Evolutionary conservation across 2,888 invertebrate species (phyloP), one percentile per base, ranked within the genome.

Genomic region (Drosophila putrida): DNA sequence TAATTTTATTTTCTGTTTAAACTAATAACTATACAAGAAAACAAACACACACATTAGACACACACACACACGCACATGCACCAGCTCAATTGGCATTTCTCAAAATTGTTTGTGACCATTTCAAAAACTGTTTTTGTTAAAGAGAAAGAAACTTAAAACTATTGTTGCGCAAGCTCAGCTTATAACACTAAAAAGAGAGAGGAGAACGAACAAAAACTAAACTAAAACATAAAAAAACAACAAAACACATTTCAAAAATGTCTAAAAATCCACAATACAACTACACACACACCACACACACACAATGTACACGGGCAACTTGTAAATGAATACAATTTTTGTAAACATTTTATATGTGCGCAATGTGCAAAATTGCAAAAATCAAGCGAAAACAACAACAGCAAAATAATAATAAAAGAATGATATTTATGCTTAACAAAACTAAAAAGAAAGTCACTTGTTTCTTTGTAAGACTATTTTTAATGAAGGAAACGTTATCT

Each of bases 1-100:
- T 85, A 88, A 88, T 69, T 71, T 65, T 74, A 82, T 72, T 71
- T 79, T 78, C 69, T 78, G 74, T 79, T 77, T 72, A 81, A 72
- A 72, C 69, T 66, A 69, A 62, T 72, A 71, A 63, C 35, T 31
- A 41, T 46, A 64, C 61, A 64, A 31, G 71, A 39, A 58, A 44
- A 43, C 25, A 74, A 36, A 62, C n/a, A 43, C n/a, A 61, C 51
- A 43, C 38, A 68, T 64, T 50, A 47, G n/a, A 62, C 59, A 43
- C 49, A 55, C 54, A 50, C 20, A 36, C 58, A 66, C 60, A 64
- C 65, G 59, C 41, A 47, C 47, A 47, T 43, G 47, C 55, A 65
- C 66, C 44, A 54, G 25, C 60, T 15, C 38, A 69, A 69, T 55
- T 60, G n/a, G 55, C 61, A 27, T 62, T 62, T 59, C 57, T 61